These are phyloP conservation scores for Zophobas atratus DNA, from an alignment of 1,140 invertebrate genomes.

Conservation along the genomic window DNA sequence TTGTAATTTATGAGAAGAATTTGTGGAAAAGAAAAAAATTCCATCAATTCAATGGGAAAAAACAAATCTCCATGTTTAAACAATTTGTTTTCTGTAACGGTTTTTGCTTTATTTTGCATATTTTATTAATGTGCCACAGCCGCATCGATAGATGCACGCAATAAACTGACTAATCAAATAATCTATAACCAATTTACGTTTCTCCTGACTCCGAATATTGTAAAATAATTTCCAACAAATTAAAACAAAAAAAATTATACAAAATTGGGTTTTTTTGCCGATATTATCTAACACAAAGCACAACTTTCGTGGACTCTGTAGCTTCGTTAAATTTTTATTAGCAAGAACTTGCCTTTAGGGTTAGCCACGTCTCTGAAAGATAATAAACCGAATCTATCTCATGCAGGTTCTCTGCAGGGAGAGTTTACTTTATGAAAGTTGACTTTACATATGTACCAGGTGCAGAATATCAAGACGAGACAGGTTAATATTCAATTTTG, in stretches of 20 bases:
- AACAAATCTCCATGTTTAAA: too few relatives aligned
- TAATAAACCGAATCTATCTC: conserved; percentile 2
- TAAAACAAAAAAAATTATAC: too few relatives aligned
- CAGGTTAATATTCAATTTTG: conserved; percentile 45
- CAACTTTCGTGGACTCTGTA: not conserved
- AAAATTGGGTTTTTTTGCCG: too few relatives aligned
- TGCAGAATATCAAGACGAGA: conserved; percentile 42
- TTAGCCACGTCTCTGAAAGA: not conserved
- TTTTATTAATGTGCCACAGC: too few relatives aligned
- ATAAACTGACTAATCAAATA: too few relatives aligned
- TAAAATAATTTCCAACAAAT: too few relatives aligned
- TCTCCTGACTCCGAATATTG: too few relatives aligned
- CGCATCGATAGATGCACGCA: too few relatives aligned
- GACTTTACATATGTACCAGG: conserved; percentile 37
- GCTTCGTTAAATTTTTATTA: not conserved
- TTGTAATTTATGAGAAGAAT: conserved; percentile 13
- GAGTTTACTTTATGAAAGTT: conserved; percentile 29
- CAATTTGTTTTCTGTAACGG: too few relatives aligned
- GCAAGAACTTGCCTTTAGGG: not conserved
- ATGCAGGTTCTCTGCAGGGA: not conserved
- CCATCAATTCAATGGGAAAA: not conserved
- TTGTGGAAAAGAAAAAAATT: not conserved
- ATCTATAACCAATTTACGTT: too few relatives aligned
- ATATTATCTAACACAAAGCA: too few relatives aligned
- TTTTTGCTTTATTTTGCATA: too few relatives aligned